These are phyloP conservation scores for Micromussa lordhowensis DNA, from an alignment of 92 coral and sea anemone species.

Conservation along the genomic window DNA sequence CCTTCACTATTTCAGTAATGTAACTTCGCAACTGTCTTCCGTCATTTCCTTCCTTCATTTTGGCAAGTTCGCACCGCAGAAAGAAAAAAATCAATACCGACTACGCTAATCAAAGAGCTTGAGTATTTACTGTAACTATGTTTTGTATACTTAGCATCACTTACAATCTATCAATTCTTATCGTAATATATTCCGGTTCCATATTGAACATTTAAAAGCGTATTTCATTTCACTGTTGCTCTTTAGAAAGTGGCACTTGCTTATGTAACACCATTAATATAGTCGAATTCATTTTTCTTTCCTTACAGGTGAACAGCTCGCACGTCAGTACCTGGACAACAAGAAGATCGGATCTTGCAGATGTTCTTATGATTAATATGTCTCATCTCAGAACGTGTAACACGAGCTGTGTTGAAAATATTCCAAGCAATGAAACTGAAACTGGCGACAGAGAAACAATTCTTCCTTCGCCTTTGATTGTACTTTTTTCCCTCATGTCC, in stretches of 20 bases:
- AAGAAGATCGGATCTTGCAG: background rate
- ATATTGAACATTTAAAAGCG: background rate
- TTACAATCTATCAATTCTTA: background rate
- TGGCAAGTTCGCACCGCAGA: background rate
- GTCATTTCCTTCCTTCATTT: too few relatives aligned
- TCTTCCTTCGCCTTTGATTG: slow-evolving; percentile 22
- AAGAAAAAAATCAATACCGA: background rate
- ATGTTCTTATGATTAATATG: background rate
- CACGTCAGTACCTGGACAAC: background rate
- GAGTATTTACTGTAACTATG: background rate
- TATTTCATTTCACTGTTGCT: background rate
- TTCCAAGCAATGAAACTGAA: background rate
- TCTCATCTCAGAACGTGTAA: background rate
- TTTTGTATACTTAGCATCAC: background rate
- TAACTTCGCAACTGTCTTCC: too few relatives aligned
- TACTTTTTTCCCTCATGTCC: background rate
- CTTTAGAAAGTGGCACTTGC: background rate
- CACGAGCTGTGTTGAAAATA: background rate
- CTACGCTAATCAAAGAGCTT: background rate
- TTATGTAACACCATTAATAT: background rate
- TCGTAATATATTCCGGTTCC: background rate
- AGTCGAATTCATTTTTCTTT: background rate
- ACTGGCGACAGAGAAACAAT: background rate
- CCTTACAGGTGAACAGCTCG: background rate
- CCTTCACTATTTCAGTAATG: background rate